These are phyloP conservation scores for Turdus rufiventris DNA, from an alignment of 2,113 vertebrate species.

Conservation along the genomic window DNA sequence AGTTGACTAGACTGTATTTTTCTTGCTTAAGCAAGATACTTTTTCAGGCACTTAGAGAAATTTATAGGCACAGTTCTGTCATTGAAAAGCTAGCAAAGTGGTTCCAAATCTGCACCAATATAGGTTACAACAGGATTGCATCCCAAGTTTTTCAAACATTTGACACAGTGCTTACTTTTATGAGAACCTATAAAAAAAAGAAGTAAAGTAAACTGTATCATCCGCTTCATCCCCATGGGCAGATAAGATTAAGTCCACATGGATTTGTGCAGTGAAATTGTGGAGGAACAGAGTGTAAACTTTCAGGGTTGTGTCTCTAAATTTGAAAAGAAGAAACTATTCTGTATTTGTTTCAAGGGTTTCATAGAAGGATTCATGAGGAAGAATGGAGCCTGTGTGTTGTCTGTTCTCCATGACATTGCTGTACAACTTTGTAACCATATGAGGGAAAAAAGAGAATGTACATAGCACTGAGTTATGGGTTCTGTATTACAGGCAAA, in stretches of 20 bases:
- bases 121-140: not conserved
- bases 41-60: constrained; percentile 1
- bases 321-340: not conserved
- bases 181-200: not conserved
- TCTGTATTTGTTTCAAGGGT: not conserved
- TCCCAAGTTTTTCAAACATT: constrained; percentile 13
- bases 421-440: not conserved
- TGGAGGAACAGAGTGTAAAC: not conserved
- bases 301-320: not conserved
- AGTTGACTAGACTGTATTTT: not conserved
- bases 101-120: not conserved
- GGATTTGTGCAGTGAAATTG: not conserved
- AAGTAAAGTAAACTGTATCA: constrained; percentile 3
- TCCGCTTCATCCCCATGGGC: not conserved
- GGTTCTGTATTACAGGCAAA: not conserved
- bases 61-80: constrained; percentile 6
- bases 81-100: not conserved
- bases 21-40: not conserved
- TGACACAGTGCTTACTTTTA: constrained; percentile 42
- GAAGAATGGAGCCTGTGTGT: not conserved
- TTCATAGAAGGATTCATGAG: not conserved
- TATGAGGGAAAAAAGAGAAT: not conserved
- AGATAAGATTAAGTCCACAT: constrained; percentile 7
- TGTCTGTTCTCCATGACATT: not conserved
- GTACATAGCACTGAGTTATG: not conserved